Conservation (phyloP, 2,888 invertebrate genomes). For the Agrochola lychnidis region DNA sequence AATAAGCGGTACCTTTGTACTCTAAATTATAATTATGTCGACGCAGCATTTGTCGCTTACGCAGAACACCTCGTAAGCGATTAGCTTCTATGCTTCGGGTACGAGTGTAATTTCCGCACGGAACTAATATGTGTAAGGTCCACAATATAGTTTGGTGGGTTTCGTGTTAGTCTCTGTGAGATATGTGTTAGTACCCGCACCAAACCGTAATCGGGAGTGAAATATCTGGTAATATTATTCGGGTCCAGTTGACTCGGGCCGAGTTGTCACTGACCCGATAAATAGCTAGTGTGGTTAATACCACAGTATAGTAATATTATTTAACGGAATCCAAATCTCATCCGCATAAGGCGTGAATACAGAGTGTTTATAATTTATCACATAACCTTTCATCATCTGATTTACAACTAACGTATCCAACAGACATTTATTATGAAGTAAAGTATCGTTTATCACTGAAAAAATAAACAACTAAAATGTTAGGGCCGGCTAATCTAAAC, state of each 20-base stretch:
- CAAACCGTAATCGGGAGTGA: no score
- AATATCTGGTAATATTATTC: no score
- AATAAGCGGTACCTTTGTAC: no score
- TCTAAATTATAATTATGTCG: no score
- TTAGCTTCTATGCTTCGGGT: background rate
- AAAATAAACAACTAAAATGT: conserved; percentile 18
- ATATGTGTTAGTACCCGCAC: background rate
- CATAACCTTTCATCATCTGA: conserved; percentile 19
- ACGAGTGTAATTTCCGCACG: conserved; percentile 26
- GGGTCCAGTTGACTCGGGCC: no score
- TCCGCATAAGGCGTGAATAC: background rate
- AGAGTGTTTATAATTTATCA: conserved; percentile 36
- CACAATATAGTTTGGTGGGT: background rate
- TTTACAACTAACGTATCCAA: background rate
- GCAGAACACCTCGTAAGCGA: background rate
- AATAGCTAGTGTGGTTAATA: background rate
- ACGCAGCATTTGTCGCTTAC: background rate
- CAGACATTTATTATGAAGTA: conserved; percentile 1
- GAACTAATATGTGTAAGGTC: conserved; percentile 31
- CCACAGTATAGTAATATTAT: background rate
- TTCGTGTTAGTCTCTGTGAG: background rate
- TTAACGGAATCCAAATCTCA: background rate
- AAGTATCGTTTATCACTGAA: conserved; percentile 3
- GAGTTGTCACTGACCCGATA: no score
- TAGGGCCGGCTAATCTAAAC: conserved; percentile 13